Conservation (phyloP, 2,113 vertebrate species). For the Heterocephalus glaber region DNA sequence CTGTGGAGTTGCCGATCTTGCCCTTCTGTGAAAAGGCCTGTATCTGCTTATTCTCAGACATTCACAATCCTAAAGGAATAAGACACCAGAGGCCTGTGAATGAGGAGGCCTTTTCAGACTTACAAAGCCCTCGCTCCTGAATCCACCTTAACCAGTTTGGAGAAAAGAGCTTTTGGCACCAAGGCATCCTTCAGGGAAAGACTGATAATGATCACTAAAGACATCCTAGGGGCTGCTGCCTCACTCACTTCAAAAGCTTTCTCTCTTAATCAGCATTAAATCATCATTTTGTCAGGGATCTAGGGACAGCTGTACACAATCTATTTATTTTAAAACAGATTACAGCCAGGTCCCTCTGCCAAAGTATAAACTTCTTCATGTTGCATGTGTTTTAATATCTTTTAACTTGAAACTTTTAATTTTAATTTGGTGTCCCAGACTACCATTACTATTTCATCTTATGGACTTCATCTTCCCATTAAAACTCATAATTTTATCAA, state of each 20-base stretch:
- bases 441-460: constrained; percentile 13
- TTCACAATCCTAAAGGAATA: constrained; percentile 88
- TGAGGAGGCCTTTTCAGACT: constrained; percentile 88
- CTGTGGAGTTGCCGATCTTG: constrained; percentile 78
- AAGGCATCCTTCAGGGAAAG: constrained; percentile 87
- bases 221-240: constrained; percentile 86
- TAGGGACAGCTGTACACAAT: constrained; percentile 89
- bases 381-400: constrained; percentile 79
- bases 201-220: constrained; percentile 89
- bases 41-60: constrained; percentile 91
- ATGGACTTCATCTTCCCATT: constrained; percentile 20
- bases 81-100: constrained; percentile 89
- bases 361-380: constrained; percentile 81
- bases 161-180: constrained; percentile 88
- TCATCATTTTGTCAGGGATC: constrained; percentile 87
- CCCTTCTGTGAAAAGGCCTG: constrained; percentile 85
- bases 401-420: constrained; percentile 72
- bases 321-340: constrained; percentile 91
- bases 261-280: constrained; percentile 90
- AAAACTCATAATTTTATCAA: constrained; percentile 58
- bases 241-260: constrained; percentile 87
- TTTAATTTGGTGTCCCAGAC: constrained; percentile 49
- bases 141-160: constrained; percentile 87
- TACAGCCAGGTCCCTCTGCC: constrained; percentile 84
- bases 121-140: constrained; percentile 86